These are phyloP conservation scores for Pangasius mekongensis DNA, from an alignment of 2,797 vertebrate genomes.

Conservation along the genomic window DNA sequence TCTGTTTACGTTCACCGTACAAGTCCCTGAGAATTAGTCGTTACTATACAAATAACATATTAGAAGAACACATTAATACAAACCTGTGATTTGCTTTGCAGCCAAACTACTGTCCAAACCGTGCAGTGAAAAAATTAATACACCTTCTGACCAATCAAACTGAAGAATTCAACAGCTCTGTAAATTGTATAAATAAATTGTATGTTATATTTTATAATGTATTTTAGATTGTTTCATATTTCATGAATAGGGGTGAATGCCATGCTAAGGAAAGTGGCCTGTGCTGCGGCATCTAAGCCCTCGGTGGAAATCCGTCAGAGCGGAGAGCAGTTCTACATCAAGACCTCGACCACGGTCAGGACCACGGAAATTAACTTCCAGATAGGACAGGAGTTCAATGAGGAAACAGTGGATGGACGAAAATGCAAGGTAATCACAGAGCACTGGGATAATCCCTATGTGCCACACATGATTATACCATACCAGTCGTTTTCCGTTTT, in stretches of 20 bases:
- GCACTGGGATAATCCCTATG: background rate
- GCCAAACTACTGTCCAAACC: background rate
- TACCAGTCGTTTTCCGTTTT: too few relatives aligned
- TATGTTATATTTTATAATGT: background rate
- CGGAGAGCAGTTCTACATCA: slow-evolving; percentile 94
- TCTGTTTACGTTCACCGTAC: background rate
- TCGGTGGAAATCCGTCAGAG: slow-evolving; percentile 95
- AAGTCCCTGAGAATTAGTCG: background rate
- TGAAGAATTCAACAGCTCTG: background rate
- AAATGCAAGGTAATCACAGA: slow-evolving; percentile 87
- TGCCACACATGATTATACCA: background rate
- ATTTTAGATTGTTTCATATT: background rate
- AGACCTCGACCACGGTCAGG: slow-evolving; percentile 93
- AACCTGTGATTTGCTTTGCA: background rate
- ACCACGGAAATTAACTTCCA: slow-evolving; percentile 95
- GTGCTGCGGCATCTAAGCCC: slow-evolving; percentile 90
- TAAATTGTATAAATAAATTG: background rate
- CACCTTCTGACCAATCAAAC: background rate
- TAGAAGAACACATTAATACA: too few relatives aligned
- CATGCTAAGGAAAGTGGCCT: slow-evolving; percentile 93
- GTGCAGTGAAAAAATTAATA: background rate
- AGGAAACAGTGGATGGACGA: slow-evolving; percentile 95
- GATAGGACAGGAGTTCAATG: slow-evolving; percentile 91
- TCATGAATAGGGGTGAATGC: slow-evolving; percentile 85
- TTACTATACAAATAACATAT: background rate